Evolutionary conservation across 2,113 vertebrate genomes (phyloP).

Genomic region (Phocoena phocoena): DNA sequence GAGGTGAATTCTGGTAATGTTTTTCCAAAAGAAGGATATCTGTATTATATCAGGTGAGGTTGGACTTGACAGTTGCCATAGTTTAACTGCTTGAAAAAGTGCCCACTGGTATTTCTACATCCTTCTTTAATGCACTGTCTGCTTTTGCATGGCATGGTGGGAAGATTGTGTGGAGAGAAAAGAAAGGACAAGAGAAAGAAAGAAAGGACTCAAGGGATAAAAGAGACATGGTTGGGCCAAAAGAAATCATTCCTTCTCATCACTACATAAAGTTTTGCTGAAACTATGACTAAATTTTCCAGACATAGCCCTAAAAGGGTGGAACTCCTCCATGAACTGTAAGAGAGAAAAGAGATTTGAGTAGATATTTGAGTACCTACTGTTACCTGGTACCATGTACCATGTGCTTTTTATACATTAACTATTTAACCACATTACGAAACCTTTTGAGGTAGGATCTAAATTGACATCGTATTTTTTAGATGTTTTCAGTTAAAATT

Average conservation of each 20-base stretch:
- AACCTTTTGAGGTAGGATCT: not conserved
- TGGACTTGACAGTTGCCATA: not conserved
- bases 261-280: not conserved
- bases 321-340: not conserved
- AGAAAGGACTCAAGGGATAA: not conserved
- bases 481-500: not conserved
- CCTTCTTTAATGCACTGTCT: not conserved
- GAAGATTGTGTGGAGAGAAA: not conserved
- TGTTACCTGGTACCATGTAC: not conserved
- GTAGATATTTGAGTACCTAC: not conserved
- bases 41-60: not conserved
- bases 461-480: not conserved
- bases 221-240: not conserved
- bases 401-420: not conserved
- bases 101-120: not conserved
- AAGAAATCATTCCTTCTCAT: not conserved
- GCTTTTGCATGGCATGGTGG: not conserved
- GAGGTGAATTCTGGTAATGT: not conserved
- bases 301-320: not conserved
- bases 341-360: not conserved
- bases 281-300: not conserved
- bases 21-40: not conserved
- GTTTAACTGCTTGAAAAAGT: not conserved
- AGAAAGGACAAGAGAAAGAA: not conserved
- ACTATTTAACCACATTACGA: not conserved